phyloP scores from a whole-genome alignment of 2,888 invertebrate species.

The Ganaspis brasiliensis region DNA sequence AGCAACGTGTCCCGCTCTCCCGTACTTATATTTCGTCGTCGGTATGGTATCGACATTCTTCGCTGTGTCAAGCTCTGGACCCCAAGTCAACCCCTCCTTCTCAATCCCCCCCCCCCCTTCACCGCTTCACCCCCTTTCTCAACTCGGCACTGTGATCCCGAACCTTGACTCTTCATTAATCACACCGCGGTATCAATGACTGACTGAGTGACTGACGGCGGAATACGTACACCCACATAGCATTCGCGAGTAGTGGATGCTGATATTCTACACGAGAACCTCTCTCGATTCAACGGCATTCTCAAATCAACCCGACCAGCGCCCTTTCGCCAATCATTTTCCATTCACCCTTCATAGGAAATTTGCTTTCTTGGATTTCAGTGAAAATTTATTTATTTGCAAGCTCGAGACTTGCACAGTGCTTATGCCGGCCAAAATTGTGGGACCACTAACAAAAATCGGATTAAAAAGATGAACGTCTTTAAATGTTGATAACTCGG shows the following conservation, averaged over 20 bases:
- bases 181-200: slow-evolving; percentile 79
- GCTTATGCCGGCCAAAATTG: too few relatives aligned
- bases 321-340: slow-evolving; percentile 59
- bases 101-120: slow-evolving; percentile 43
- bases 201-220: slow-evolving; percentile 76
- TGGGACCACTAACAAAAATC: too few relatives aligned
- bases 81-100: slow-evolving; percentile 55
- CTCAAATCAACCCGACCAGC: slow-evolving; percentile 50
- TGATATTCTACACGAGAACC: slow-evolving; percentile 60
- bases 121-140: slow-evolving; percentile 56
- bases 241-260: slow-evolving; percentile 62
- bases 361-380: slow-evolving; percentile 6
- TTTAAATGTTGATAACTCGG: too few relatives aligned
- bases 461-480: too few relatives aligned
- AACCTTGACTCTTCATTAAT: slow-evolving; percentile 81
- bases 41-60: slow-evolving; percentile 75
- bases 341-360: slow-evolving; percentile 48
- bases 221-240: slow-evolving; percentile 70
- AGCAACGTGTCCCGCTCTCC: slow-evolving; percentile 58
- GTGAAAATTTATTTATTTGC: too few relatives aligned
- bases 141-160: slow-evolving; percentile 75
- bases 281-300: slow-evolving; percentile 54
- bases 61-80: slow-evolving; percentile 68
- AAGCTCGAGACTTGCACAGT: too few relatives aligned
- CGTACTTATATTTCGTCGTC: slow-evolving; percentile 56